Evolutionary conservation across 2,113 vertebrate genomes (phyloP).

Genomic region (Sarotherodon lohbergeri): DNA sequence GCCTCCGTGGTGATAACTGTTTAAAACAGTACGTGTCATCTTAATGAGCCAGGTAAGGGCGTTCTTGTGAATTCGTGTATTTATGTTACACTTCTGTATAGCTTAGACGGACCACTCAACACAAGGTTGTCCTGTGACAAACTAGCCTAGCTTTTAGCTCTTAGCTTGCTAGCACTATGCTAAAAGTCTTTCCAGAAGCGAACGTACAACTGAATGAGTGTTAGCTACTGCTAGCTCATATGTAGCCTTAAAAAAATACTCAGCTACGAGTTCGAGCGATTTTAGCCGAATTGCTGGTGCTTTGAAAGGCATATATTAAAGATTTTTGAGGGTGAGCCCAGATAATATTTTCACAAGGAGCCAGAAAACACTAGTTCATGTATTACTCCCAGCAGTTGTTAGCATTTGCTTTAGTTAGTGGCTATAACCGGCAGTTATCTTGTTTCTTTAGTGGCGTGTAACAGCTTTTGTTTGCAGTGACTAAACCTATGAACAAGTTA

Average conservation of each 20-base stretch:
- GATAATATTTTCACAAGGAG: not conserved
- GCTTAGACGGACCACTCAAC: not conserved
- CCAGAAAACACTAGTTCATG: not conserved
- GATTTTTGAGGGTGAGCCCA: fast-evolving
- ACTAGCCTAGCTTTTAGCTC: constrained; percentile 32
- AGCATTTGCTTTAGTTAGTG: not conserved
- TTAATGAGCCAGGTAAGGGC: constrained; percentile 38
- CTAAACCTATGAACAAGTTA: not conserved
- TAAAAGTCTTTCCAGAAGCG: not conserved
- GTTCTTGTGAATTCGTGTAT: not conserved
- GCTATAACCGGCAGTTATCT: not conserved
- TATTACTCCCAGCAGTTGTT: not conserved
- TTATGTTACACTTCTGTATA: not conserved
- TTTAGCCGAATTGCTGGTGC: not conserved
- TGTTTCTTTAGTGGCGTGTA: not conserved
- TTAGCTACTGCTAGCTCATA: not conserved
- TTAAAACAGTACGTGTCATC: not conserved
- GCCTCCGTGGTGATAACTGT: constrained; percentile 10
- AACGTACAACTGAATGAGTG: not conserved
- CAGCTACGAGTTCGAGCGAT: not conserved
- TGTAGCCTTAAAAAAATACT: not conserved
- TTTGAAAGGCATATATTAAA: not conserved
- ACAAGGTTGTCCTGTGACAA: not conserved
- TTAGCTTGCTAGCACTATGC: constrained; percentile 11
- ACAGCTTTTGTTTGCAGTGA: not conserved